These are phyloP conservation scores for Epinephelus awoara DNA, from an alignment of 2,797 vertebrate genomes.

Conservation along the genomic window DNA sequence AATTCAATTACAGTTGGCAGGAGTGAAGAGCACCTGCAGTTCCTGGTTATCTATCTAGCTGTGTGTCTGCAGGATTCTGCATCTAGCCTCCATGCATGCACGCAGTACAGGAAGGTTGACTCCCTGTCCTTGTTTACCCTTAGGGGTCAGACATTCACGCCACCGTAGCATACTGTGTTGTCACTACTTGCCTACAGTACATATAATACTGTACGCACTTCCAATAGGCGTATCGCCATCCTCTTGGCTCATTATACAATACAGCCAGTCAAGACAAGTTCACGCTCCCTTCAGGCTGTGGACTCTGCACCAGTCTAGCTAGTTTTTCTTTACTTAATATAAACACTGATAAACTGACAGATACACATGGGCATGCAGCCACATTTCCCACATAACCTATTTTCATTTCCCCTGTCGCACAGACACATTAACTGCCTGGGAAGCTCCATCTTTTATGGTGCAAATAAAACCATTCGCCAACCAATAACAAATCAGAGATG, in stretches of 20 bases:
- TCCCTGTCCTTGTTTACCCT: constrained; percentile 60
- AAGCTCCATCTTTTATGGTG: constrained; percentile 50
- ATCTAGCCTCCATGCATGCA: constrained; percentile 16
- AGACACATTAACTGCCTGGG: constrained; percentile 23
- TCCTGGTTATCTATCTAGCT: constrained; percentile 23
- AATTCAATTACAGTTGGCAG: constrained; percentile 6
- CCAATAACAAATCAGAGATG: constrained; percentile 49
- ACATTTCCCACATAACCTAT: constrained; percentile 64
- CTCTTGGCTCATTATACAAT: constrained; percentile 55
- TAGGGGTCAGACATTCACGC: constrained; percentile 40
- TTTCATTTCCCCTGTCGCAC: constrained; percentile 68
- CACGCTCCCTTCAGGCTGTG: constrained; percentile 60
- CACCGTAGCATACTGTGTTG: constrained; percentile 47
- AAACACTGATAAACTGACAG: constrained; percentile 75
- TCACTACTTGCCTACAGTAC: constrained; percentile 23
- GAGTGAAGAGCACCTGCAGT: constrained; percentile 15
- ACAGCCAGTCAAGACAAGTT: constrained; percentile 75
- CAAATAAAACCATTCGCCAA: constrained; percentile 54
- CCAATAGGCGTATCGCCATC: constrained; percentile 35
- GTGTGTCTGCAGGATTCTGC: constrained; percentile 28
- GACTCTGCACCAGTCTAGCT: constrained; percentile 82
- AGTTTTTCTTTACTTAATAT: constrained; percentile 77
- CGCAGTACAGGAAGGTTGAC: constrained; percentile 21
- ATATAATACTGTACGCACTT: constrained; percentile 6
- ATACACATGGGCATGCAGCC: constrained; percentile 33